Evolutionary conservation across 2,888 invertebrate species (phyloP).

Genomic region (Stenurella melanura): DNA sequence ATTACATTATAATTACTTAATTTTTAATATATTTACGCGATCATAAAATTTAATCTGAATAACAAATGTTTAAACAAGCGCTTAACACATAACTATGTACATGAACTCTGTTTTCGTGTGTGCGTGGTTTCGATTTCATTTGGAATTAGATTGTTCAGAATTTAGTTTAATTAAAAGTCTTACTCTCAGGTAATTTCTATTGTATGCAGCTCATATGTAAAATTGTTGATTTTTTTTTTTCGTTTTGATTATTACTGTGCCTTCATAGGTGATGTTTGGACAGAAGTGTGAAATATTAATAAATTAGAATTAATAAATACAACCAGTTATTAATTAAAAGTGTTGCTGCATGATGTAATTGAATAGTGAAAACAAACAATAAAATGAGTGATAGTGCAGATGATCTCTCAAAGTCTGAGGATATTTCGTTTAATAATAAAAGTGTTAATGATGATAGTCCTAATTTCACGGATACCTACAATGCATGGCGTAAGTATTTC

Average conservation of each 20-base stretch:
- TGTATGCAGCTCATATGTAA: not conserved
- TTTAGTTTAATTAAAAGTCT: not conserved
- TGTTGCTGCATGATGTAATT: constrained; percentile 31
- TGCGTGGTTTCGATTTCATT: constrained; percentile 19
- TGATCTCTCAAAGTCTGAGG: constrained; percentile 62
- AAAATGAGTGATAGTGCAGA: constrained; percentile 63
- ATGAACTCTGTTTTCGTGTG: constrained; percentile 17
- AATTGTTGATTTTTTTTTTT: not conserved
- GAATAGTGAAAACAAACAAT: constrained; percentile 33
- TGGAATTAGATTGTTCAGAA: constrained; percentile 10
- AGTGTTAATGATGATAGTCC: constrained; percentile 59
- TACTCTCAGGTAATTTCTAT: not conserved
- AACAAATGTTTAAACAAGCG: constrained; percentile 36
- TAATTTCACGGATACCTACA: constrained; percentile 62
- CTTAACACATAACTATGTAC: constrained; percentile 14
- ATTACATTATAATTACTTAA: constrained; percentile 26
- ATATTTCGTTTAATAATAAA: constrained; percentile 51
- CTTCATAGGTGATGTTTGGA: not conserved
- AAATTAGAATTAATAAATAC: not conserved
- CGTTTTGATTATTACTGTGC: not conserved
- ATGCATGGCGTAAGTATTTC: constrained; percentile 66
- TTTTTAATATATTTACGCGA: constrained; percentile 20
- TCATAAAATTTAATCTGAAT: constrained; percentile 36
- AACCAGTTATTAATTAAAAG: not conserved
- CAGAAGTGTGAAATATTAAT: constrained; percentile 1